Evolutionary conservation across 2,113 vertebrate species (phyloP), one percentile per base, ranked within the genome.

Genomic region (Ancistrus triradiatus): DNA sequence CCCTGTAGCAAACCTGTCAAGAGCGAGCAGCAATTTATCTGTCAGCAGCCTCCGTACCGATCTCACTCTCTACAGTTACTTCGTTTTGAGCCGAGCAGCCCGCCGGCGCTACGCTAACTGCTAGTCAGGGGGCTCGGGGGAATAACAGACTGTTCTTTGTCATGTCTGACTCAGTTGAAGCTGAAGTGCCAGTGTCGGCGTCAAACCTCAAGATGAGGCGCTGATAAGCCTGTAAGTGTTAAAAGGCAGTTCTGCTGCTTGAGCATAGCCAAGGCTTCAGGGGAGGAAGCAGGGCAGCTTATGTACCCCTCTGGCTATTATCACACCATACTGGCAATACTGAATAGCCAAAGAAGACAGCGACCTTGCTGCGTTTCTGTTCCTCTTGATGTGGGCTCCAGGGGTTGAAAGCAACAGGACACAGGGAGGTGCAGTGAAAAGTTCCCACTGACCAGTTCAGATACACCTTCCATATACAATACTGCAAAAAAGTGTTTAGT

Each of bases 11-110:
- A 49, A 69, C 40, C 78, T 74, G 73, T 84, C 72, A 50, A 77
- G 72, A 80, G 73, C 63, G 78, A 83, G 73, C 80, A 77, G 84
- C 83, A 83, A 87, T 89, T 86, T 82, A 85, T 84, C 83, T 83
- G 83, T 88, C 84, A 86, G 84, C 82, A 76, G 80, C 77, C 63
- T 57, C 77, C 74, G 22, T 72, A 80, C 73, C 78, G 73, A 49
- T 51, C 43, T 33, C 49, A 58, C 18, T n/a, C 37, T 62, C 50
- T 46, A 24, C 46, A 52, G 60, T 22, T 22, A 4, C 79, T 75
- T 85, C 84, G 84, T 81, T 82, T 72, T 78, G 70, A 53, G 40
- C 15, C 0, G 28, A 70, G 18, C 63, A 72, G 78, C 59, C 76
- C 31, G 51, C 51, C 31, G 51, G 63, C 63, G 42, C 51, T 56